These are phyloP conservation scores for Zoanthus sansibaricus DNA, from an alignment of 92 coral and sea anemone species.

Conservation along the genomic window DNA sequence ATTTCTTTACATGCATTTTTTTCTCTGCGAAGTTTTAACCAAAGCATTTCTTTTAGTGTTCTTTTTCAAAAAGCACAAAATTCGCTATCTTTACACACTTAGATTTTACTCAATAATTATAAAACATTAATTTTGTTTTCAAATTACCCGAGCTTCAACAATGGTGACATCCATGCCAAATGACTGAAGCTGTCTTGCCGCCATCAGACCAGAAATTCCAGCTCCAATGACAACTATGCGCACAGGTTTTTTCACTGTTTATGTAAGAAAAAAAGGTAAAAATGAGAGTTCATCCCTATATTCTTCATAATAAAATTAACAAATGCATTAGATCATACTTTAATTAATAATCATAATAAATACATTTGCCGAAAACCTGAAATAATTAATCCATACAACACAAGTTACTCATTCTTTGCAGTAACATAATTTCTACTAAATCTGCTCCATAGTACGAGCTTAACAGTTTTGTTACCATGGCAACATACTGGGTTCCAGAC, in stretches of 20 bases:
- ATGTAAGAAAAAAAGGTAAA: not conserved
- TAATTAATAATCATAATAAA: too few species aligned
- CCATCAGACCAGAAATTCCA: constrained; percentile 95
- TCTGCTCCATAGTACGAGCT: too few species aligned
- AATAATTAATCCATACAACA: too few species aligned
- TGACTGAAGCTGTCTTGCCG: constrained; percentile 95
- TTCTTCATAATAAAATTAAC: not conserved
- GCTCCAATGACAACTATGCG: constrained; percentile 93
- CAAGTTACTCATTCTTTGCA: too few species aligned
- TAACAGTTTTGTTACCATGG: too few species aligned
- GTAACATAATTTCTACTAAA: too few species aligned
- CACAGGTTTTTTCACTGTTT: constrained; percentile 87
- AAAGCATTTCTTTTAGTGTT: too few species aligned
- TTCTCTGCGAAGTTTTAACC: too few species aligned
- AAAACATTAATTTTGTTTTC: not conserved
- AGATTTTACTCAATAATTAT: not conserved
- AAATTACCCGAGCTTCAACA: constrained; percentile 90
- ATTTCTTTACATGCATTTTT: too few species aligned
- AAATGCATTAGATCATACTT: not conserved
- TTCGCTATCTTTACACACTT: too few species aligned
- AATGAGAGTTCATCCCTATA: not conserved
- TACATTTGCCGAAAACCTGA: too few species aligned
- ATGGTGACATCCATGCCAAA: constrained; percentile 97
- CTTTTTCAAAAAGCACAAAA: not conserved
- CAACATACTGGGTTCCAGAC: too few species aligned